These are phyloP conservation scores for Diarsia dahlii DNA, from an alignment of 2,888 invertebrate species.

Conservation along the genomic window DNA sequence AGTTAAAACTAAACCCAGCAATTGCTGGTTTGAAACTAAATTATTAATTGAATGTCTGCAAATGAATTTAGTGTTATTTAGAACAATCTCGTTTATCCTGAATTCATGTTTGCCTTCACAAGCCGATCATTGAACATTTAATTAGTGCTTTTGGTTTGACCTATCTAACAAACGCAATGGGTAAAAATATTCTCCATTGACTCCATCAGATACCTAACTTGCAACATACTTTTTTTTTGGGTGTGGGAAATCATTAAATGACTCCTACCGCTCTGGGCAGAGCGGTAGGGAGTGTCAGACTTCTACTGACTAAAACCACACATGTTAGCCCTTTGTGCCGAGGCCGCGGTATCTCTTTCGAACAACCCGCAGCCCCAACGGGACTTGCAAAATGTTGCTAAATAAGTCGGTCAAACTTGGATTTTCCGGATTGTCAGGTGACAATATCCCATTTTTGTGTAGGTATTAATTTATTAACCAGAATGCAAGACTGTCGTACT, in stretches of 20 bases:
- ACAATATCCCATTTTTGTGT: slow-evolving; percentile 1
- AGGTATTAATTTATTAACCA: not conserved
- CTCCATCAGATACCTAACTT: not conserved
- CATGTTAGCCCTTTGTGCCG: too few relatives aligned
- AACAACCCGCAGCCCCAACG: too few relatives aligned
- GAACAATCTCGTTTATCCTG: slow-evolving; percentile 34
- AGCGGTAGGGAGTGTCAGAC: too few relatives aligned
- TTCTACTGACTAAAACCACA: too few relatives aligned
- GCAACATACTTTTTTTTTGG: too few relatives aligned
- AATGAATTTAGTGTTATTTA: slow-evolving; percentile 25
- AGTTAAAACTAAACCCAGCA: slow-evolving; percentile 29
- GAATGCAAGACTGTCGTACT: not conserved
- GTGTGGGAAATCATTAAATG: too few relatives aligned
- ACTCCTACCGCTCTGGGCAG: too few relatives aligned
- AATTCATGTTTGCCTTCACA: slow-evolving; percentile 33
- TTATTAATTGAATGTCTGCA: slow-evolving; percentile 42
- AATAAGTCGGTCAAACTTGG: not conserved
- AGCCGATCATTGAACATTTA: slow-evolving; percentile 12
- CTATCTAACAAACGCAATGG: too few relatives aligned
- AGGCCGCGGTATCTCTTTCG: too few relatives aligned
- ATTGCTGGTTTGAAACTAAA: slow-evolving; percentile 27
- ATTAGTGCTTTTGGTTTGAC: not conserved
- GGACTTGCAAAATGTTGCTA: too few relatives aligned
- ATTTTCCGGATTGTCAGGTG: not conserved
- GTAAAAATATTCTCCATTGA: not conserved